Evolutionary conservation across 2,113 vertebrate species (phyloP).

Genomic region (Varanus komodoensis): DNA sequence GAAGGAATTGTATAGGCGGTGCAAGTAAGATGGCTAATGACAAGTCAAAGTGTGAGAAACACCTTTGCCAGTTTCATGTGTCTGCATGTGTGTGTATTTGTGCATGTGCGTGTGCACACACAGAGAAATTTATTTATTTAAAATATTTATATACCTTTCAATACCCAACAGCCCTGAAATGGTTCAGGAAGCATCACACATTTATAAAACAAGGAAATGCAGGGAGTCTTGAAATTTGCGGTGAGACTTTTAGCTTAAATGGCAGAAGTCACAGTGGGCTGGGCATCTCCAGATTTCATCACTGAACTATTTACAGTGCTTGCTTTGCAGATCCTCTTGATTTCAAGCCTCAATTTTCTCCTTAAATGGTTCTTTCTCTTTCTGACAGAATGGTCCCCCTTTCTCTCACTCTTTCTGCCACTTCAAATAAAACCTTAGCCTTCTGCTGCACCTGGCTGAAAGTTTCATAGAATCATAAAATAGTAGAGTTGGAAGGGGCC

Average conservation of each 20-base stretch:
- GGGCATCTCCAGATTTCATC: not conserved
- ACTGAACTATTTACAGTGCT: not conserved
- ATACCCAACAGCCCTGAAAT: too few relatives aligned
- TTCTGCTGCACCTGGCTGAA: not conserved
- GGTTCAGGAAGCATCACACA: too few relatives aligned
- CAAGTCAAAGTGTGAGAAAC: not conserved
- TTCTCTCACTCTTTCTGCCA: too few relatives aligned
- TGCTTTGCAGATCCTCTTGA: not conserved
- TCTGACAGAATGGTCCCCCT: too few relatives aligned
- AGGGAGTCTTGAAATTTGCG: not conserved
- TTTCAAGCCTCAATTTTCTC: not conserved
- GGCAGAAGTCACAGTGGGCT: not conserved
- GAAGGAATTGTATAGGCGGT: not conserved
- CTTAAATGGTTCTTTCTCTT: not conserved
- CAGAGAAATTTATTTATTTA: too few relatives aligned
- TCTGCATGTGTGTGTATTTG: rapidly evolving
- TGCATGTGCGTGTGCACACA: not conserved
- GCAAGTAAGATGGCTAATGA: not conserved
- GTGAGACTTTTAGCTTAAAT: not conserved
- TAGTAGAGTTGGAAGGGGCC: too few relatives aligned
- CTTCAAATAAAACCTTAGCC: not conserved
- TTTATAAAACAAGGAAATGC: not conserved
- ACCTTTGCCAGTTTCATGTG: not conserved
- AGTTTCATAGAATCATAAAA: too few relatives aligned
- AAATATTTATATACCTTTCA: too few relatives aligned